Conservation (phyloP, 2,113 vertebrate species). For the Ammodytes marinus region DNA sequence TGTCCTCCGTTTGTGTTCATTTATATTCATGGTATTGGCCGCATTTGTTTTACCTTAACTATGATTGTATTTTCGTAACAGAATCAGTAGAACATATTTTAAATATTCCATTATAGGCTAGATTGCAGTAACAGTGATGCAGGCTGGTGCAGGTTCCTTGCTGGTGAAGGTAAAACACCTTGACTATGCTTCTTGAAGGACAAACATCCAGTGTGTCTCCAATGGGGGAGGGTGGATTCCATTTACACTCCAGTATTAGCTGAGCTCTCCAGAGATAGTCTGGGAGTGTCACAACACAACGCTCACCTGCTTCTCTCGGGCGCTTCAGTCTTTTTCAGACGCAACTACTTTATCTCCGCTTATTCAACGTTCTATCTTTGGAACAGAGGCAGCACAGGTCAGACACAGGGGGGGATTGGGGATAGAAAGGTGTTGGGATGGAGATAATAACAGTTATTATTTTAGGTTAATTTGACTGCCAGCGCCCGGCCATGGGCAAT, state of each 20-base stretch:
- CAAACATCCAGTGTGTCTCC: slow-evolving; percentile 18
- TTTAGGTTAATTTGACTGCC: background rate
- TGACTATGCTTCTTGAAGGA: slow-evolving; percentile 36
- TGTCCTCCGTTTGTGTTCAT: background rate
- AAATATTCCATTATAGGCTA: background rate
- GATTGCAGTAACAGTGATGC: background rate
- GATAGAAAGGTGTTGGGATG: slow-evolving; percentile 41
- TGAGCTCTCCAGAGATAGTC: slow-evolving; percentile 30
- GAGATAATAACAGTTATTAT: slow-evolving; percentile 44
- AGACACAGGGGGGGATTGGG: background rate
- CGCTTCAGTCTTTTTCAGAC: background rate
- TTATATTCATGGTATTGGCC: background rate
- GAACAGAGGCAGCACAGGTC: slow-evolving; percentile 35
- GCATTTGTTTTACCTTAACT: background rate
- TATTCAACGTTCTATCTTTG: slow-evolving; percentile 58
- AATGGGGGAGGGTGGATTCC: background rate
- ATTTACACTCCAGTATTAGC: slow-evolving; percentile 66
- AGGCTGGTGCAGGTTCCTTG: background rate
- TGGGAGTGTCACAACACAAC: slow-evolving; percentile 32
- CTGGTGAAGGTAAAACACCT: slow-evolving; percentile 3
- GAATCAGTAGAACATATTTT: background rate
- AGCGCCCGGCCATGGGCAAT: background rate
- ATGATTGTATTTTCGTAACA: background rate
- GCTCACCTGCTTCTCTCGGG: slow-evolving; percentile 37
- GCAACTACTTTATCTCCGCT: background rate